These are phyloP conservation scores for Gymnobelideus leadbeateri DNA, from an alignment of 2,113 vertebrate species.

Conservation along the genomic window DNA sequence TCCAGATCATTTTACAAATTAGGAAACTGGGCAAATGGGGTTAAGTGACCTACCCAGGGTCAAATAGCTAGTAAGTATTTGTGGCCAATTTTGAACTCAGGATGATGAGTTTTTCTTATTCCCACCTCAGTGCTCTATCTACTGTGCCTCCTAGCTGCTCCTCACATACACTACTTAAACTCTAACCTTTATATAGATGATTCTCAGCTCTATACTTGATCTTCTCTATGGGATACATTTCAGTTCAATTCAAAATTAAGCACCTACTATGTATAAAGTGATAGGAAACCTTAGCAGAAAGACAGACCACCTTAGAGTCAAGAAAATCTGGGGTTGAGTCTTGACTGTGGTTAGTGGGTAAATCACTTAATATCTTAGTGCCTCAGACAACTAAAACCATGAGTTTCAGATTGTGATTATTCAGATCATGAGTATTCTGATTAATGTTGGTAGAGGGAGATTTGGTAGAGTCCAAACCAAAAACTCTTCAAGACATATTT, in stretches of 20 bases:
- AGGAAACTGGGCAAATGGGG: too few species aligned
- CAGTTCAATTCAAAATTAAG: background rate
- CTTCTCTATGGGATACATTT: background rate
- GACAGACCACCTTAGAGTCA: background rate
- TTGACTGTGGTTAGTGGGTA: background rate
- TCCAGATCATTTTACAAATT: too few species aligned
- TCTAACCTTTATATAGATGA: background rate
- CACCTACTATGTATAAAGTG: background rate
- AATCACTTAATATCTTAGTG: background rate
- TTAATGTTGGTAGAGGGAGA: background rate
- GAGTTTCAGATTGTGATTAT: background rate
- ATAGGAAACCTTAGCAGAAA: background rate
- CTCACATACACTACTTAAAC: background rate
- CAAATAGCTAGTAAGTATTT: too few species aligned
- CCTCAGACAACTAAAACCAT: background rate
- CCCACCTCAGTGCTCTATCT: too few species aligned
- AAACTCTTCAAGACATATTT: background rate
- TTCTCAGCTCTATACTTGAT: background rate
- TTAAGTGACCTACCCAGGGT: too few species aligned
- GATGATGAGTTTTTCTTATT: too few species aligned
- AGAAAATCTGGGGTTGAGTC: background rate
- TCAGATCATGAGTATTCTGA: background rate
- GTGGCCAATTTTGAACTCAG: too few species aligned
- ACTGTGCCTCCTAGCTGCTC: background rate
- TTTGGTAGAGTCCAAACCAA: background rate